Percentiles rank a stretch among this genome's conserved stretches.
phyloP scores from a whole-genome alignment of 2,113 vertebrate genomes.

The Apaloderma vittatum region DNA sequence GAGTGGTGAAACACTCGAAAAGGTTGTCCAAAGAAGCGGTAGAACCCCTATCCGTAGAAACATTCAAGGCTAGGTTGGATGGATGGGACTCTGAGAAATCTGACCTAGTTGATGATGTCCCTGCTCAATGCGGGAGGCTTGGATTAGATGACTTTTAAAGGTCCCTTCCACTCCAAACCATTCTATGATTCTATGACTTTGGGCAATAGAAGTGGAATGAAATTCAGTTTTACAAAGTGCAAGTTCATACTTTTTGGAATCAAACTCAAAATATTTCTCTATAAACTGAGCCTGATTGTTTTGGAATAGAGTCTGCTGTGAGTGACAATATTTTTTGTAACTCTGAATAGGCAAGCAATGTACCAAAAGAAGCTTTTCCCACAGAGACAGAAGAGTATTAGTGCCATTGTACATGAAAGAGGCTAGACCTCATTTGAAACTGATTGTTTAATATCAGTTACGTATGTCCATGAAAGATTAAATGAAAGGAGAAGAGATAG shows the following conservation, averaged over 20 bases:
- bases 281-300: background rate
- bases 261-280: background rate
- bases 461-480: background rate
- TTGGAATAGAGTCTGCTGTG: background rate
- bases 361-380: background rate
- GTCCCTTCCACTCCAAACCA: no score
- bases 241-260: background rate
- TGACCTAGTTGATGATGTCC: no score
- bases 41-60: no score
- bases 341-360: background rate
- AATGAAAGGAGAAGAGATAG: background rate
- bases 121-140: no score
- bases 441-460: background rate
- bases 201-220: background rate
- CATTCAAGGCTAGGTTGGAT: no score
- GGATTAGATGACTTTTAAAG: no score
- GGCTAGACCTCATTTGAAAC: background rate
- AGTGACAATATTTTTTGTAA: background rate
- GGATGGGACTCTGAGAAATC: no score
- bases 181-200: background rate
- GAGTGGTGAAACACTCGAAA: no score
- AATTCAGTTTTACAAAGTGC: background rate
- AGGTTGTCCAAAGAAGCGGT: no score
- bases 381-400: background rate
- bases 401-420: background rate